Percentiles rank a stretch among this genome's conserved stretches.
phyloP scores from a whole-genome alignment of 2,888 invertebrate genomes.

The Spilarctia lutea region DNA sequence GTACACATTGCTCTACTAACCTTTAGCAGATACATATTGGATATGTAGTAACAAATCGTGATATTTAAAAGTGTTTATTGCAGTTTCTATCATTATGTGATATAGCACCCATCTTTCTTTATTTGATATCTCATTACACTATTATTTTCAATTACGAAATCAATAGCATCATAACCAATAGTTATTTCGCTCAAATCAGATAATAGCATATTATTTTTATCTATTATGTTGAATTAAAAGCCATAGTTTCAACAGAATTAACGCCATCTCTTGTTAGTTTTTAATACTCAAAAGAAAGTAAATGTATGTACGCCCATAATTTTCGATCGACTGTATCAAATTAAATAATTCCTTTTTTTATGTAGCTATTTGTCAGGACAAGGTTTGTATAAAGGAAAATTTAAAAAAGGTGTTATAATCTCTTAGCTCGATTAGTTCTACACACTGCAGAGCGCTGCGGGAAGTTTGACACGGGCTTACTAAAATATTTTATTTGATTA shows the following conservation, averaged over 20 bases:
- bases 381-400: no score
- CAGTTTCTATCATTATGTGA: conserved; percentile 14
- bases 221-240: neutral
- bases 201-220: neutral
- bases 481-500: no score
- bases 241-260: neutral
- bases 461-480: no score
- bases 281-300: neutral
- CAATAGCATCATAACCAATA: neutral
- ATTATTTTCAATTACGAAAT: conserved; percentile 9
- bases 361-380: no score
- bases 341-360: no score
- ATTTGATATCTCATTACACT: neutral
- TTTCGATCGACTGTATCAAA: no score
- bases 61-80: conserved; percentile 29
- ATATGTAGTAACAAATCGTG: conserved; percentile 41
- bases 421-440: no score
- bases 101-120: conserved; percentile 12
- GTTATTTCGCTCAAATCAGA: neutral
- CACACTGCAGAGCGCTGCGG: no score
- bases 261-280: neutral
- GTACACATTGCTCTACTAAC: conserved; percentile 36
- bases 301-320: no score
- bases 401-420: no score
- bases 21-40: conserved; percentile 26